Evolutionary conservation across 2,888 invertebrate species (phyloP).

Genomic region (Erynnis tages): DNA sequence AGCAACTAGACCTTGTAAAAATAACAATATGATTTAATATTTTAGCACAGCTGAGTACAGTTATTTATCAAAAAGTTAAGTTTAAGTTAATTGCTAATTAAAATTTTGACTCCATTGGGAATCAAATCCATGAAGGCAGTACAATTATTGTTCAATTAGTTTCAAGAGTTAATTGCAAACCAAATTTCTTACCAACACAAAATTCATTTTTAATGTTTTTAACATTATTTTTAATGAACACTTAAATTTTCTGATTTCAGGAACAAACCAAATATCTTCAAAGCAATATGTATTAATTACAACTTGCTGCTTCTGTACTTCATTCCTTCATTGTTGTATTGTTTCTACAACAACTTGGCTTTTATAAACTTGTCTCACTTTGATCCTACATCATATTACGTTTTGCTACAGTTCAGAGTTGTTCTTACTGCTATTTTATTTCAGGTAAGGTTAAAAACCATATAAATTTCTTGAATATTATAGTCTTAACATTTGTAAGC

Average conservation of each 20-base stretch:
- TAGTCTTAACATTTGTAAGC: not conserved
- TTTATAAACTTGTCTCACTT: constrained; percentile 94
- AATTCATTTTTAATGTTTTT: too few species aligned
- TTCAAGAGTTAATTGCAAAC: too few species aligned
- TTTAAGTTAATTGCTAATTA: too few species aligned
- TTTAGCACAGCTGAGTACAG: too few species aligned
- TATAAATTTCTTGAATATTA: not conserved
- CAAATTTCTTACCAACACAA: too few species aligned
- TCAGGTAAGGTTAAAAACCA: constrained; percentile 83
- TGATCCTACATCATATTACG: constrained; percentile 97
- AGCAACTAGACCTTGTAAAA: too few species aligned
- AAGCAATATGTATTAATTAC: constrained; percentile 81
- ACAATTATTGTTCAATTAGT: too few species aligned
- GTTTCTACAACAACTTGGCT: constrained; percentile 96
- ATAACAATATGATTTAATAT: too few species aligned
- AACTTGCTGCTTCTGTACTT: constrained; percentile 90
- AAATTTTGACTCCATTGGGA: too few species aligned
- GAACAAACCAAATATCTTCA: constrained; percentile 78
- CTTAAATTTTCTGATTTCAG: constrained; percentile 74
- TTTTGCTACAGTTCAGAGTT: constrained; percentile 94
- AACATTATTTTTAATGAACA: not conserved
- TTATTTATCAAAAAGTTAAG: too few species aligned
- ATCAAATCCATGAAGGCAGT: too few species aligned
- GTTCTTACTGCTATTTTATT: constrained; percentile 95
- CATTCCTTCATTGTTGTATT: constrained; percentile 95